Evolutionary conservation across 2,113 vertebrate species (phyloP).

Genomic region (Melanotaenia duboulayi): DNA sequence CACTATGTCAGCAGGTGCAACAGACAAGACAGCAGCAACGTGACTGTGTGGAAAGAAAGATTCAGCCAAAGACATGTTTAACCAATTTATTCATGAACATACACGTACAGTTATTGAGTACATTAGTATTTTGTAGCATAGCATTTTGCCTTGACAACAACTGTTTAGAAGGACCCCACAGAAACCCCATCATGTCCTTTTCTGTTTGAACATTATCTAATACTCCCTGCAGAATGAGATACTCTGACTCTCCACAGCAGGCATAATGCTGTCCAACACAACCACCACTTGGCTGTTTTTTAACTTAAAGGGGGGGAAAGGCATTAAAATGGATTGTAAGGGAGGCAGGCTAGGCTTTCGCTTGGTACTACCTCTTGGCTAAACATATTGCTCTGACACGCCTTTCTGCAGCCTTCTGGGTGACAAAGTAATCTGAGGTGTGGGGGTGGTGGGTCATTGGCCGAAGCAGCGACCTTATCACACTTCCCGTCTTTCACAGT

Average conservation of each 20-base stretch:
- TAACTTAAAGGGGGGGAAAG: conserved; percentile 10
- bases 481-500: conserved; percentile 76
- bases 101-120: conserved; percentile 85
- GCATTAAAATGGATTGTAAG: conserved; percentile 30
- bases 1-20: too few species aligned
- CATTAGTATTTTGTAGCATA: conserved; percentile 86
- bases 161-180: conserved; percentile 72
- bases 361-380: conserved; percentile 23
- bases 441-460: conserved; percentile 32
- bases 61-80: conserved; percentile 62
- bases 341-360: conserved; percentile 24
- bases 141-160: conserved; percentile 86
- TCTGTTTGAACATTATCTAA: conserved; percentile 42
- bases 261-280: conserved; percentile 24
- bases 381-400: conserved; percentile 66
- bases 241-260: conserved; percentile 53
- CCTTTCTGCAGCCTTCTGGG: conserved; percentile 63
- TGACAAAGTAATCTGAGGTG: conserved; percentile 26
- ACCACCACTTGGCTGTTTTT: conserved; percentile 18
- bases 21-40: too few species aligned
- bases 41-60: not conserved
- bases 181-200: conserved; percentile 51
- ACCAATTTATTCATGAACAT: conserved; percentile 86
- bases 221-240: conserved; percentile 58
- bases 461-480: conserved; percentile 24